Evolutionary conservation across 2,113 vertebrate species (phyloP).

Genomic region (Brachypteracias leptosomus): DNA sequence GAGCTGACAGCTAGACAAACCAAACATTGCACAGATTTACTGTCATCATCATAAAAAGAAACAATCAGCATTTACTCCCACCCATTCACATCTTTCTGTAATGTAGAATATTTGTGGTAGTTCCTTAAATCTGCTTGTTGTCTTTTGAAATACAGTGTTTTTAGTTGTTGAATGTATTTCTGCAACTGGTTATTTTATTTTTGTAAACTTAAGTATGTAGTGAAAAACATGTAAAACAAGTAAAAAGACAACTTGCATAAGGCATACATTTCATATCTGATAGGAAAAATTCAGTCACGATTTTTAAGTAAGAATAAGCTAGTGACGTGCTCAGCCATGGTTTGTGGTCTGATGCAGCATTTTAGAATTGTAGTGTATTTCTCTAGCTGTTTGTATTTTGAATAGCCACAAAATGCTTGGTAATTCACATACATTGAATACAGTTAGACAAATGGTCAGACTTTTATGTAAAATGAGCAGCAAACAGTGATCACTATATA

Average conservation of each 20-base stretch:
- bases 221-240: background rate
- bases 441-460: background rate
- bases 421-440: background rate
- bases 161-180: background rate
- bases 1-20: background rate
- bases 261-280: background rate
- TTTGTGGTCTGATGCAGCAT: background rate
- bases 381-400: background rate
- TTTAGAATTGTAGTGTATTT: background rate
- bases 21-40: background rate
- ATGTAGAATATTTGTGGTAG: background rate
- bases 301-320: background rate
- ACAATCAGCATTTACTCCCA: background rate
- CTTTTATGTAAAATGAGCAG: background rate
- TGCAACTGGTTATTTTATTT: background rate
- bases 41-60: background rate
- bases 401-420: background rate
- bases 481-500: background rate
- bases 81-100: background rate
- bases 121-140: background rate
- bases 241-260: background rate
- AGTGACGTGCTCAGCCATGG: background rate
- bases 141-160: background rate
- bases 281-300: background rate
- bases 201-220: background rate